Evolutionary conservation across 2,797 vertebrate species (phyloP).

Genomic region (Pempheris klunzingeri): DNA sequence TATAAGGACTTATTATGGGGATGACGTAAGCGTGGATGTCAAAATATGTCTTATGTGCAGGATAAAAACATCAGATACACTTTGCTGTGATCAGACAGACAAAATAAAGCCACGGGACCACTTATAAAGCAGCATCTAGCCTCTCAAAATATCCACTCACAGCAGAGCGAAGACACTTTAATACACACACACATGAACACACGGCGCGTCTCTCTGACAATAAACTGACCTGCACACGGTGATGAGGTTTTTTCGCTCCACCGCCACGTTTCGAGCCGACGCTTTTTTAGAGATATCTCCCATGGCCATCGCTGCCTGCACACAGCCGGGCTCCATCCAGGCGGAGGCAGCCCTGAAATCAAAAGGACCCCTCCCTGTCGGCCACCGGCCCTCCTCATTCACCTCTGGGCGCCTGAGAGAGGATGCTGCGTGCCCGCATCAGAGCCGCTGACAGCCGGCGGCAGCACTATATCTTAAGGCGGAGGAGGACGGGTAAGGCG

Average conservation of each 20-base stretch:
- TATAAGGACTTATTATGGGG: conserved; percentile 24
- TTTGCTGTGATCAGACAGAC: neutral
- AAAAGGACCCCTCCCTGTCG: conserved; percentile 78
- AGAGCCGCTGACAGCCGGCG: conserved; percentile 21
- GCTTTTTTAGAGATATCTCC: conserved; percentile 89
- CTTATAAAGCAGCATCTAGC: neutral
- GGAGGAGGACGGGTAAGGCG: neutral
- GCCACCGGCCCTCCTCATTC: conserved; percentile 61
- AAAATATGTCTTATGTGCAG: conserved; percentile 6
- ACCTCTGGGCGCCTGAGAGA: conserved; percentile 40
- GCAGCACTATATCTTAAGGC: neutral
- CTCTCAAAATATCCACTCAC: neutral
- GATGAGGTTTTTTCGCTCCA: conserved; percentile 94
- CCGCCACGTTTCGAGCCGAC: conserved; percentile 89
- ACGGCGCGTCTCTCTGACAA: neutral
- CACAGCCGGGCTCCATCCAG: conserved; percentile 88
- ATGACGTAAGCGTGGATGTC: conserved; percentile 45
- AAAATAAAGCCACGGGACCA: neutral
- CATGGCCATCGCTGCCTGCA: conserved; percentile 91
- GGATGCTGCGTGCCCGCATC: conserved; percentile 45
- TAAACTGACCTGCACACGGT: conserved; percentile 92
- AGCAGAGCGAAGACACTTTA: neutral
- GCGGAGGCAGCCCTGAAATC: conserved; percentile 64
- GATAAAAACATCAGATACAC: no score
- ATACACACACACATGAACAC: neutral